Percentiles rank a stretch among this genome's conserved stretches.
Evolutionary conservation across 64 coral and sea anemone species (phyloP).

Genomic region (Hydrozoanthus tunicans): DNA sequence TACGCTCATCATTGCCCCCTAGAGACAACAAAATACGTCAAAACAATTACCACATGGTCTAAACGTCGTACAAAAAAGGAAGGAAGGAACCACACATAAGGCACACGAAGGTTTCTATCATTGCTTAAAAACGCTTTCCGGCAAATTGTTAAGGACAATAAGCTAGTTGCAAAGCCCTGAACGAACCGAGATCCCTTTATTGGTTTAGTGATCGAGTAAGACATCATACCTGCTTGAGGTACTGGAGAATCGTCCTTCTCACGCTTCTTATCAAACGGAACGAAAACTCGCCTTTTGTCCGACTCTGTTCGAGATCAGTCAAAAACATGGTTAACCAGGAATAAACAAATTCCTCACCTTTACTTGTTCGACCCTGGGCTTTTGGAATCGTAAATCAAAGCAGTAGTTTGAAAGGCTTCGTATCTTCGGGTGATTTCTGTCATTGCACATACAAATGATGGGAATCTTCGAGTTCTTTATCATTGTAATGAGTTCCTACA

Average conservation of each 20-base stretch:
- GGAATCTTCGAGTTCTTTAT: conserved; percentile 94
- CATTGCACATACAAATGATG: conserved; percentile 98
- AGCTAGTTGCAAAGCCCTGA: too few species aligned
- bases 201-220: too few species aligned
- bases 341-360: conserved; percentile 58
- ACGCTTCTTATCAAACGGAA: too few species aligned
- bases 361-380: conserved; percentile 92
- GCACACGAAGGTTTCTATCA: too few species aligned
- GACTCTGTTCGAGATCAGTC: too few species aligned
- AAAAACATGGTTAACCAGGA: not conserved
- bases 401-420: conserved; percentile 93
- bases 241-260: too few species aligned
- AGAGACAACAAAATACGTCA: not conserved
- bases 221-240: too few species aligned
- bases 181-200: too few species aligned
- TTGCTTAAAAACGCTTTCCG: too few species aligned
- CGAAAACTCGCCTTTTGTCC: too few species aligned
- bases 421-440: conserved; percentile 97
- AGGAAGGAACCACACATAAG: too few species aligned
- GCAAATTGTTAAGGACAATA: too few species aligned
- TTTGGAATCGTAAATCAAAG: conserved; percentile 95
- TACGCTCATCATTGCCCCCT: conserved; percentile 98
- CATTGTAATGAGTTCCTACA: conserved; percentile 85
- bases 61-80: not conserved
- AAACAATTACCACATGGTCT: not conserved